phyloP scores from a whole-genome alignment of 2,113 vertebrate species.

The Irena cyanogastra region DNA sequence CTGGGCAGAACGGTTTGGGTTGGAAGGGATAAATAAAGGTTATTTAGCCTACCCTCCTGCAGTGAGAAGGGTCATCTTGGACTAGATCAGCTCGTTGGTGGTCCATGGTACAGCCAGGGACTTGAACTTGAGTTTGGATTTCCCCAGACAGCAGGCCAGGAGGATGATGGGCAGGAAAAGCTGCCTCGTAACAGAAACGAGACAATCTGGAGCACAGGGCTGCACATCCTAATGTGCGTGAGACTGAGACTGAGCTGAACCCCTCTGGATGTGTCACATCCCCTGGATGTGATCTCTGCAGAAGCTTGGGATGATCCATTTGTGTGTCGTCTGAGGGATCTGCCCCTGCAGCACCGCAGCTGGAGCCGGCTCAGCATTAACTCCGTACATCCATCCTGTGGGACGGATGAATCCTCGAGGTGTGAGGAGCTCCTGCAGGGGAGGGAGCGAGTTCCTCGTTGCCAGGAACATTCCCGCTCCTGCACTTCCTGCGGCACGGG shows the following conservation, averaged over 20 bases:
- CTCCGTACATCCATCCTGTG: background rate
- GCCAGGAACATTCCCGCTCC: accelerated
- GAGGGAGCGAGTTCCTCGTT: background rate
- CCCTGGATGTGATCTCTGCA: background rate
- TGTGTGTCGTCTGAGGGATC: accelerated
- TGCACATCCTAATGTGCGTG: background rate
- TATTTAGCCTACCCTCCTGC: background rate
- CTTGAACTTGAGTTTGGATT: background rate
- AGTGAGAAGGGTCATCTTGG: background rate
- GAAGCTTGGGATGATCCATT: accelerated
- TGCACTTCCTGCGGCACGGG: background rate
- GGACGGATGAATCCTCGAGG: background rate
- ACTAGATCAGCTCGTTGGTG: accelerated
- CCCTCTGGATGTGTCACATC: background rate
- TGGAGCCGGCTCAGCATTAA: background rate
- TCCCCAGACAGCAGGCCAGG: background rate
- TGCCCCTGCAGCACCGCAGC: accelerated
- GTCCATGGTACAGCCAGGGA: accelerated
- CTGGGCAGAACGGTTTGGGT: background rate
- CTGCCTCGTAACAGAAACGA: accelerated
- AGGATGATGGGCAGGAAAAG: background rate
- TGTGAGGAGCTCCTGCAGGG: background rate
- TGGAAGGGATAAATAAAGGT: background rate
- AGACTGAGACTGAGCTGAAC: background rate
- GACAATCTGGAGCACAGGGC: background rate